phyloP scores from a whole-genome alignment of 2,888 invertebrate species.

The Sarcophaga variegata region DNA sequence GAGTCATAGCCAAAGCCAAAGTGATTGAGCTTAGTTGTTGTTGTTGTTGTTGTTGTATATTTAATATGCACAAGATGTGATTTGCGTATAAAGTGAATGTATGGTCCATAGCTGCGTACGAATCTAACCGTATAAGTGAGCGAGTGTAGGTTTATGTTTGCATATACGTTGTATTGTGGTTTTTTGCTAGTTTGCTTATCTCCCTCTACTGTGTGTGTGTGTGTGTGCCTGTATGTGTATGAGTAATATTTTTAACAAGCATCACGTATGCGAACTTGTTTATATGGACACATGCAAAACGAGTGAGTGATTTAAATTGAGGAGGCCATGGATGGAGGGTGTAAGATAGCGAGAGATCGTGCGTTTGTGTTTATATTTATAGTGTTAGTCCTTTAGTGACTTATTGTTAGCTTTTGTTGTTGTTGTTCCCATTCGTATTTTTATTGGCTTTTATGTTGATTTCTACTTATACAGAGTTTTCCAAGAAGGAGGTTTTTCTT shows the following conservation, averaged over 20 bases:
- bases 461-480: constrained; percentile 8
- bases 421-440: constrained; percentile 31
- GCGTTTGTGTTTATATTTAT: constrained; percentile 43
- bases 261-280: constrained; percentile 24
- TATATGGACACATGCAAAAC: no score
- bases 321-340: not conserved
- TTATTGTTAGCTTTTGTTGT: constrained; percentile 44
- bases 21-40: not conserved
- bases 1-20: not conserved
- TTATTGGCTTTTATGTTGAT: constrained; percentile 36
- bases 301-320: no score
- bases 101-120: not conserved
- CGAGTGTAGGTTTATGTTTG: constrained; percentile 15
- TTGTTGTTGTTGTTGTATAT: constrained; percentile 55
- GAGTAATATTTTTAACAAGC: constrained; percentile 32
- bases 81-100: constrained; percentile 61
- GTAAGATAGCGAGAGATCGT: not conserved
- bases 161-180: not conserved
- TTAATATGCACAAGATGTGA: constrained; percentile 68
- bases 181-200: constrained; percentile 6
- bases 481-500: no score
- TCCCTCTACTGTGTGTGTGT: not conserved
- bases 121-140: not conserved
- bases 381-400: constrained; percentile 55
- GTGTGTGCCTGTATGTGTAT: constrained; percentile 4